Evolutionary conservation across 2,113 vertebrate species (phyloP), one percentile per base, ranked within the genome.

Genomic region (Pangasianodon gigas): DNA sequence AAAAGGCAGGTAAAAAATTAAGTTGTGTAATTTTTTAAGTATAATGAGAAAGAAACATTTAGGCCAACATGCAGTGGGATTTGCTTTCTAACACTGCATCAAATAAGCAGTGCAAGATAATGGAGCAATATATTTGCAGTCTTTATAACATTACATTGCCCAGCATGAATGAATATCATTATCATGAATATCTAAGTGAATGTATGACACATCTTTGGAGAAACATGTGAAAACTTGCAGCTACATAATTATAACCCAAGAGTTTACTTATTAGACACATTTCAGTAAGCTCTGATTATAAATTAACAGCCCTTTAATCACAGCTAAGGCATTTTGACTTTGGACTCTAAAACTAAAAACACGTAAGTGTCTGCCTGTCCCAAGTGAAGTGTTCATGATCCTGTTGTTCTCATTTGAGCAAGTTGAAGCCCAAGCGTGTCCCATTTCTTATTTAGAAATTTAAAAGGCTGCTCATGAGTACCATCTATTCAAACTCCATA

Each of bases 191-290:
- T 52, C 26, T 80, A 48, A 80, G 77, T 80, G 10, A 80, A 80
- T 7, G 46, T n/a, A 52, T 51, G 26, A 26, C 11, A 79, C 4
- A 29, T 79, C 44, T 79, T 79, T 79, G 21, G 41, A 77, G 79
- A 54, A 54, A 81, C 29, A 52, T 54, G 18, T 84, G 81, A 37
- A 84, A 84, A 58, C 52, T 21, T 58, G 8, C 32, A 84, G 52
- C 32, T 44, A 1, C 32, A 41, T 60, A 32, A 84, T 44, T 60
- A 58, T 37, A 41, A 37, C 7, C 52, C 9, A 81, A 2, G 5
- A 10, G 81, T 58, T 83, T 58, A 85, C 84, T 46, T n/a, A 69
- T 69, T 65, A 67, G 19, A 32, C 46, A 69, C 46, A 86, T 51
- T 69, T 86, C 41, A 71, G 14, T 69, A 11, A 9, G 21, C n/a